Evolutionary conservation across 2,797 vertebrate genomes (phyloP), one percentile per base, ranked within the genome.

Genomic region (Tinamus major): DNA sequence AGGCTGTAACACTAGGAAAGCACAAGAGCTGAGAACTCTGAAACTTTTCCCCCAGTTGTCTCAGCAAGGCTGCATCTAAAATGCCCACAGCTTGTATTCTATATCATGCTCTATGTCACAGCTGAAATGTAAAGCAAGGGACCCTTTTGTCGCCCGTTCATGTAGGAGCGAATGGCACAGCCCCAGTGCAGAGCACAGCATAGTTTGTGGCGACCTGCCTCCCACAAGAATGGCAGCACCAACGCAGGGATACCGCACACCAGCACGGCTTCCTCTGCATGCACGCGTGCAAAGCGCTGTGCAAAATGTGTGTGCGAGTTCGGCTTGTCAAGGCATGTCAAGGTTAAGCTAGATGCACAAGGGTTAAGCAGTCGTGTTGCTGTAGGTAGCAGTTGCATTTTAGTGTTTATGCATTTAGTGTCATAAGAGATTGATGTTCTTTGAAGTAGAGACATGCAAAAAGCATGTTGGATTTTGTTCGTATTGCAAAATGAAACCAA

Each of bases 61-160:
- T 89, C 46, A n/a, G 65, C 76, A 23, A 58, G 68, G 63, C 85
- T 90, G 77, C 33, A 75, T 33, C 51, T 72, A 44, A 89, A 31
- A 42, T 83, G 56, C 67, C 78, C 26, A 15, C 23, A 42, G 78
- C 53, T 51, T 19, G 42, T 56, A 39, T 39, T 62, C 3, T 6
- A 58, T 81, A 33, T 72, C 70, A 72, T 1, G 1, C 51, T 72
- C 33, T 86, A 29, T 89, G 82, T 64, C 75, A 64, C 64, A 1
- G 0, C 0, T 79, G 64, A 87, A 51, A 65, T 42, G 39, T 68
- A 93, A 77, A 81, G 20, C 58, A 59, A 41, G 39, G 89, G 68
- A 74, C 29, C 14, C 18, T 79, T 29, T n/a, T 67, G 41, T 27
- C 20, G 33, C 13, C 63, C 71, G 49, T 59, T 64, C 68, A 58